These are phyloP conservation scores for Apoderus coryli DNA, from an alignment of 2,888 invertebrate genomes.

Conservation along the genomic window DNA sequence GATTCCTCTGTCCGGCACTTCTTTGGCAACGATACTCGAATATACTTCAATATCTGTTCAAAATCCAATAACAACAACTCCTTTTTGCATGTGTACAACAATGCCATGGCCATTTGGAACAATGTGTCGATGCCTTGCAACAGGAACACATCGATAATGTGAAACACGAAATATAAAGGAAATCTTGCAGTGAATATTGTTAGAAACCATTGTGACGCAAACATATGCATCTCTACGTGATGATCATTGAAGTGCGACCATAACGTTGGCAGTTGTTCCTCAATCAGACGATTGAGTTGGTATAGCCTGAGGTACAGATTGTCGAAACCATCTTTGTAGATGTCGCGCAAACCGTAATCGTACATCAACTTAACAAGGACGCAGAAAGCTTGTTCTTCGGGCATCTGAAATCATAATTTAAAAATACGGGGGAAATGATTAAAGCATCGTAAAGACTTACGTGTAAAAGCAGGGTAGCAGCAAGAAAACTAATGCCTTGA, in stretches of 20 bases:
- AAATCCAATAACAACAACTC: slow-evolving; percentile 89
- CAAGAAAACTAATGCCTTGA: slow-evolving; percentile 95
- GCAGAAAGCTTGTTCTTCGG: slow-evolving; percentile 98
- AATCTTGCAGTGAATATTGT: slow-evolving; percentile 99
- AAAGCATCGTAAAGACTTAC: too few relatives aligned
- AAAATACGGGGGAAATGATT: slow-evolving; percentile 2
- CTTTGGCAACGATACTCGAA: slow-evolving; percentile 92
- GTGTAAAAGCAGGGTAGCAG: slow-evolving; percentile 88
- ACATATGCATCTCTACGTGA: slow-evolving; percentile 94
- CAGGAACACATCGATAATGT: slow-evolving; percentile 92
- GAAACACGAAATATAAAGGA: slow-evolving; percentile 90
- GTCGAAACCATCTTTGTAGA: slow-evolving; percentile 95
- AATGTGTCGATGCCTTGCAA: slow-evolving; percentile 77
- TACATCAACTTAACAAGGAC: slow-evolving; percentile 95
- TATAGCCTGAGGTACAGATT: slow-evolving; percentile 88
- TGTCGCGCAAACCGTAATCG: slow-evolving; percentile 82
- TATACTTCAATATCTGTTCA: slow-evolving; percentile 95
- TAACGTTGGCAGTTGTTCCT: slow-evolving; percentile 73
- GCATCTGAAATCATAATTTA: slow-evolving; percentile 60
- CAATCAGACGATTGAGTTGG: slow-evolving; percentile 85
- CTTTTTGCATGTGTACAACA: slow-evolving; percentile 65
- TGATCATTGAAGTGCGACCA: slow-evolving; percentile 70
- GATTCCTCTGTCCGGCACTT: slow-evolving; percentile 86
- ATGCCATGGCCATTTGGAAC: slow-evolving; percentile 90
- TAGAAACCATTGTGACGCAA: slow-evolving; percentile 98